phyloP scores from a whole-genome alignment of 92 coral and sea anemone genomes.

The Blastomussa wellsi region DNA sequence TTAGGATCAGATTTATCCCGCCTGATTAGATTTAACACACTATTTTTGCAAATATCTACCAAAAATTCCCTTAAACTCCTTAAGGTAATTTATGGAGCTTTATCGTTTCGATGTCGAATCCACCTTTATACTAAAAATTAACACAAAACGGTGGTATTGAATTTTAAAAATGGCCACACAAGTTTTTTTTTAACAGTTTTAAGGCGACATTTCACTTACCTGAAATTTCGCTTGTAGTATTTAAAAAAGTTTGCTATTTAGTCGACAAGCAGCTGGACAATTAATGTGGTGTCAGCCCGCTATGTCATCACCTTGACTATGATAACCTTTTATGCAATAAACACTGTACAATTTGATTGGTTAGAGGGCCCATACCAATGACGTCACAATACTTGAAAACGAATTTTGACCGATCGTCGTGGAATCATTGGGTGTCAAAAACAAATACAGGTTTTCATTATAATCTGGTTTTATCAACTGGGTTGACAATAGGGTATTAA shows the following conservation, averaged over 20 bases:
- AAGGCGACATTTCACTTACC: not conserved
- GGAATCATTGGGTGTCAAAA: too few species aligned
- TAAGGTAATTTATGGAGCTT: not conserved
- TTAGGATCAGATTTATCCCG: not conserved
- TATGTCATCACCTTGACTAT: not conserved
- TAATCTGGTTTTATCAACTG: too few species aligned
- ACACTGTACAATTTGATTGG: not conserved
- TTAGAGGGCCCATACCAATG: not conserved
- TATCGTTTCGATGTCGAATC: not conserved
- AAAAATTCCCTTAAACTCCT: not conserved
- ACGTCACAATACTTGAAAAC: not conserved
- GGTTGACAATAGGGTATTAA: too few species aligned
- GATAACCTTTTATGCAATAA: not conserved
- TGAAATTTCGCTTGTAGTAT: not conserved
- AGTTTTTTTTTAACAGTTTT: not conserved
- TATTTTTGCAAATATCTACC: not conserved
- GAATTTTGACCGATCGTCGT: not conserved
- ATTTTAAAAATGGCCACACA: not conserved
- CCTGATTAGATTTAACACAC: not conserved
- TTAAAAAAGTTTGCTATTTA: not conserved
- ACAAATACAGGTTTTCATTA: too few species aligned
- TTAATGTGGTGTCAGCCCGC: not conserved
- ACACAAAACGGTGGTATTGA: not conserved
- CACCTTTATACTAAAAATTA: not conserved
- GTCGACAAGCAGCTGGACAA: not conserved